phyloP scores from a whole-genome alignment of 1,140 invertebrate species.

The Theocolax elegans region DNA sequence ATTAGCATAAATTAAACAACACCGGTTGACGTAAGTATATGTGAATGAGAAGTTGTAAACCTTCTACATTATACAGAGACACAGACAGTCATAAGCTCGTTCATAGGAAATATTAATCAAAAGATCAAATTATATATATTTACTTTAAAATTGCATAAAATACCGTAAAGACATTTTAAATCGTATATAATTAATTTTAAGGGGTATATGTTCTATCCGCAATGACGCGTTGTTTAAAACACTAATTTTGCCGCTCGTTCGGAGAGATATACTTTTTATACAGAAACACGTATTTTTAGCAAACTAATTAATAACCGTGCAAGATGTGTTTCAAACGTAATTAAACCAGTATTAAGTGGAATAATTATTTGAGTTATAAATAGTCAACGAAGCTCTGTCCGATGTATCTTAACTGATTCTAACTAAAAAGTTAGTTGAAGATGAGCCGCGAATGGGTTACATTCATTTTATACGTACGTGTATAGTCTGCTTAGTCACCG shows the following conservation, averaged over 20 bases:
- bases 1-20: conserved; percentile 58
- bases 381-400: not conserved
- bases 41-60: conserved; percentile 42
- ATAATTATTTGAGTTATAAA: not conserved
- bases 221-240: too few species aligned
- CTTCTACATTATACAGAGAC: conserved; percentile 42
- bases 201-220: too few species aligned
- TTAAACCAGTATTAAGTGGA: not conserved
- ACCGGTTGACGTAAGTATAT: conserved; percentile 33
- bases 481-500: conserved; percentile 58
- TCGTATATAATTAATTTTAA: too few species aligned
- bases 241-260: too few species aligned
- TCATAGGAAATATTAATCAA: too few species aligned
- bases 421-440: conserved; percentile 33
- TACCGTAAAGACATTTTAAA: too few species aligned
- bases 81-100: conserved; percentile 23
- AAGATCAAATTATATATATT: too few species aligned
- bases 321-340: not conserved
- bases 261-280: too few species aligned
- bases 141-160: too few species aligned
- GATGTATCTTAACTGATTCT: conserved; percentile 31
- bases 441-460: conserved; percentile 30
- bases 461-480: conserved; percentile 19
- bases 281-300: too few species aligned
- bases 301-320: not conserved